Evolutionary conservation across 1,140 invertebrate species (phyloP).

Genomic region (Drosophila pectinifera): DNA sequence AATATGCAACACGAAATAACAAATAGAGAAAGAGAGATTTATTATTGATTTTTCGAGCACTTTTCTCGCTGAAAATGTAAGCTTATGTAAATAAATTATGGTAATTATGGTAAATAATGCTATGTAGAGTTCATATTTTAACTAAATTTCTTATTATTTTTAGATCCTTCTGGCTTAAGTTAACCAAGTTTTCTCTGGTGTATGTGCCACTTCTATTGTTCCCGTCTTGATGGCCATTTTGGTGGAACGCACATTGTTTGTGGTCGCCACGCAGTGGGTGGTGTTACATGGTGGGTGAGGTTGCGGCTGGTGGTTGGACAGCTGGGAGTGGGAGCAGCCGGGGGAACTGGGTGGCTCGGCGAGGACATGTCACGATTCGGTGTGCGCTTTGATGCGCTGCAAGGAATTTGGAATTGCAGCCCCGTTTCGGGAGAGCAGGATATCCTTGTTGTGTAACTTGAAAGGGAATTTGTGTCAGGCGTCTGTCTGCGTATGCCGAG

Average conservation of each 20-base stretch:
- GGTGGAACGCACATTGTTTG: constrained; percentile 40
- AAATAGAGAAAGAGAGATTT: no score
- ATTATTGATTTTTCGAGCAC: no score
- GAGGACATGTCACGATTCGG: constrained; percentile 59
- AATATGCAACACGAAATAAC: no score
- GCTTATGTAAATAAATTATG: no score
- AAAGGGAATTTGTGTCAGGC: constrained; percentile 61
- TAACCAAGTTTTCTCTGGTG: not conserved
- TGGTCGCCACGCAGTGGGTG: constrained; percentile 31
- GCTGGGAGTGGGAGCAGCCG: not conserved
- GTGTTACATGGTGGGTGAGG: not conserved
- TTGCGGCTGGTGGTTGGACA: constrained; percentile 8
- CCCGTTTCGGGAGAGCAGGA: constrained; percentile 18
- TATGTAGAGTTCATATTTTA: not conserved
- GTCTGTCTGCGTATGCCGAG: constrained; percentile 51
- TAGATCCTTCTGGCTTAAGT: not conserved
- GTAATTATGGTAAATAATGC: not conserved
- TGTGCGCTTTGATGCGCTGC: constrained; percentile 48
- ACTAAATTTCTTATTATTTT: not conserved
- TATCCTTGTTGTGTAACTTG: constrained; percentile 46
- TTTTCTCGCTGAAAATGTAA: no score
- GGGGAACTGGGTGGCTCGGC: not conserved
- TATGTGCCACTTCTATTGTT: constrained; percentile 38
- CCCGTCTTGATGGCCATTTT: constrained; percentile 28
- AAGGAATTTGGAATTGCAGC: constrained; percentile 58